Conservation (phyloP, 2,113 vertebrate species). For the Myotis brandtii region DNA sequence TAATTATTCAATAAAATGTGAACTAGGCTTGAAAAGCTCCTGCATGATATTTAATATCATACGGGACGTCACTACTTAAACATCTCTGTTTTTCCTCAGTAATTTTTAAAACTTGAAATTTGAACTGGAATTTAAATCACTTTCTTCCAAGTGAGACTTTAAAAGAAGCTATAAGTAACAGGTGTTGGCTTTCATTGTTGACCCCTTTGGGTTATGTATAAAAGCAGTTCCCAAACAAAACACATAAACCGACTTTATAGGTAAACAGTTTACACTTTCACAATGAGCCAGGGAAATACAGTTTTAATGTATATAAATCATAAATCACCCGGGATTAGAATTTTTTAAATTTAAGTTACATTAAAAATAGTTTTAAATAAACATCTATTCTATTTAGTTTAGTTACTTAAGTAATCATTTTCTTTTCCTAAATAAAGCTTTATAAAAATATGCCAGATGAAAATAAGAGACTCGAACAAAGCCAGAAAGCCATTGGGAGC, state of each 20-base stretch:
- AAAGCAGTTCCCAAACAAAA: conserved; percentile 51
- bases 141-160: conserved; percentile 43
- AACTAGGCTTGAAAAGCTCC: conserved; percentile 10
- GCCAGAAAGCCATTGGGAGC: neutral
- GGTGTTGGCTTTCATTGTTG: conserved; percentile 58
- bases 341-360: neutral
- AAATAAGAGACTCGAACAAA: conserved; percentile 37
- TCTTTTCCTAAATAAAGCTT: conserved; percentile 59
- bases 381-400: neutral
- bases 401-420: conserved; percentile 1
- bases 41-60: conserved; percentile 35
- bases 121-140: conserved; percentile 33
- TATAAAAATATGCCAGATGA: conserved; percentile 44
- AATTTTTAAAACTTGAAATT: conserved; percentile 57
- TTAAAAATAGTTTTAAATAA: conserved; percentile 38
- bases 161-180: conserved; percentile 70
- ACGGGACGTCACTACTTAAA: neutral
- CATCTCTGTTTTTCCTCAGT: conserved; percentile 13
- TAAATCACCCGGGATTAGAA: conserved; percentile 24
- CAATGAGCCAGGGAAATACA: neutral
- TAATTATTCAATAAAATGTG: conserved; percentile 65
- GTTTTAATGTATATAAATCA: conserved; percentile 37
- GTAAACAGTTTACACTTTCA: neutral
- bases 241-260: neutral
- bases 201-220: neutral